A percentile compares a stretch with the other conserved stretches of the same genome.
Evolutionary conservation across 1,140 invertebrate species (phyloP).

Genomic region (Papilio machaon): DNA sequence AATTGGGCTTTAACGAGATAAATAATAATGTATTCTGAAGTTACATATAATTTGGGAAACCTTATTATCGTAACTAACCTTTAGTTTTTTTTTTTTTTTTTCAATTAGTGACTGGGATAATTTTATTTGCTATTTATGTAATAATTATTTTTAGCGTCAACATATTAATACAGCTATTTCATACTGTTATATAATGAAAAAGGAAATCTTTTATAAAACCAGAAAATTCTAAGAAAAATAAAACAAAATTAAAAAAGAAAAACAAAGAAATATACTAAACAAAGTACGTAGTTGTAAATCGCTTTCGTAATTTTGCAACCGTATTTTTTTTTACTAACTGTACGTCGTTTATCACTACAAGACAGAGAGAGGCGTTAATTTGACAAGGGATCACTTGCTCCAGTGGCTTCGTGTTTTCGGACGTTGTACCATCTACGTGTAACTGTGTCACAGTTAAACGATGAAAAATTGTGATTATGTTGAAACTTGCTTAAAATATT

Average conservation of each 20-base stretch:
- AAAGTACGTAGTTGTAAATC: not conserved
- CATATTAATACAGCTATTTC: no score
- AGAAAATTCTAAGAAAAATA: no score
- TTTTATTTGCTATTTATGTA: not conserved
- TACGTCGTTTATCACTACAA: constrained; percentile 68
- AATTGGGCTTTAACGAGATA: not conserved
- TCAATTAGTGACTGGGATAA: not conserved
- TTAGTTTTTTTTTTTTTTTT: not conserved
- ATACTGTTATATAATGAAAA: no score
- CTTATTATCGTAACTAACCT: not conserved
- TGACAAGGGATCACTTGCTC: constrained; percentile 71
- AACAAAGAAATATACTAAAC: not conserved
- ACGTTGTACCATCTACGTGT: constrained; percentile 48
- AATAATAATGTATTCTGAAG: not conserved
- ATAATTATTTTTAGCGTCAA: not conserved
- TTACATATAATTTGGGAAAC: constrained; percentile 14
- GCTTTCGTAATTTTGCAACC: not conserved
- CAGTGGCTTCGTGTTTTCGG: constrained; percentile 42
- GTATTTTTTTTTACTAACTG: constrained; percentile 57
- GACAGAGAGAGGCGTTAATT: constrained; percentile 72
- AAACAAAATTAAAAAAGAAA: no score
- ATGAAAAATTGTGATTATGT: constrained; percentile 18
- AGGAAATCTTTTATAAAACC: no score
- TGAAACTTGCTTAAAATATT: not conserved
- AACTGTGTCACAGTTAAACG: constrained; percentile 50